These are phyloP conservation scores for Crematogaster levior DNA, from an alignment of 2,888 invertebrate genomes.

Conservation along the genomic window DNA sequence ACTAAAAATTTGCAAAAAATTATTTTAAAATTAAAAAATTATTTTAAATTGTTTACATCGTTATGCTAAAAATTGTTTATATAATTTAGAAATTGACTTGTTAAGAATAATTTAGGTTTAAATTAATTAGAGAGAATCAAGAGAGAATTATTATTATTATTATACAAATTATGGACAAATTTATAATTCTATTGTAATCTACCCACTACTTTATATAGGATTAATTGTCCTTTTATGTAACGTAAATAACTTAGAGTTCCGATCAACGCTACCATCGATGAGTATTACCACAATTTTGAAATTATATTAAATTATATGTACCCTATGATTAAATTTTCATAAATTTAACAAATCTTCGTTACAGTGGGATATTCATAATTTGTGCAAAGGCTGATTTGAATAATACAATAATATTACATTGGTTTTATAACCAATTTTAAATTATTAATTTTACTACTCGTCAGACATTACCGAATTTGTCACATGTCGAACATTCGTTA, in stretches of 20 bases:
- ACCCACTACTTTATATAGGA: background rate
- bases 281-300: background rate
- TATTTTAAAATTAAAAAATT: background rate
- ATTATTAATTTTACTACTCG: conserved; percentile 18
- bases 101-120: background rate
- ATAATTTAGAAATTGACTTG: background rate
- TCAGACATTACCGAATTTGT: background rate
- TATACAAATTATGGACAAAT: background rate
- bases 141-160: no score
- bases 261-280: background rate
- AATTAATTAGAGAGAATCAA: background rate
- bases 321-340: background rate
- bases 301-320: conserved; percentile 30
- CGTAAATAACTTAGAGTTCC: conserved; percentile 2
- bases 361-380: background rate
- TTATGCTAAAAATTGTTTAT: no score
- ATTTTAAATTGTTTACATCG: background rate
- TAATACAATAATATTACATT: background rate
- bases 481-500: background rate
- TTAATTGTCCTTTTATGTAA: background rate
- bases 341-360: background rate
- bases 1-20: background rate
- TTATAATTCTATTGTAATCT: background rate
- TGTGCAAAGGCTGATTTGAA: background rate
- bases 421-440: background rate